These are phyloP conservation scores for Philaethria dido DNA, from an alignment of 2,888 invertebrate species.

Conservation along the genomic window DNA sequence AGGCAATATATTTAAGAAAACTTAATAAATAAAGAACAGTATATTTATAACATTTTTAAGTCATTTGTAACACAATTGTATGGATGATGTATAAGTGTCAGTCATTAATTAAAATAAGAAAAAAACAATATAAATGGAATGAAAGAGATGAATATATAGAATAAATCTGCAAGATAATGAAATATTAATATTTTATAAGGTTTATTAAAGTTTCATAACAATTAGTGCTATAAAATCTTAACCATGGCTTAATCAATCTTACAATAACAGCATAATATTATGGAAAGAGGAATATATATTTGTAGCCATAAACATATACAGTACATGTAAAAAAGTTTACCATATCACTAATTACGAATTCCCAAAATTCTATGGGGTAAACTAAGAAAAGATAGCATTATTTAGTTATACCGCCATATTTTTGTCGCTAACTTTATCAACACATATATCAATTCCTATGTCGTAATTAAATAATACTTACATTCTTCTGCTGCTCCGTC, in stretches of 20 bases:
- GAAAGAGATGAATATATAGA: too few species aligned
- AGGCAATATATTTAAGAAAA: too few species aligned
- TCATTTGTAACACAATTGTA: too few species aligned
- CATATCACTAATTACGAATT: neutral
- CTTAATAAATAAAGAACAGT: too few species aligned
- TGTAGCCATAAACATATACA: too few species aligned
- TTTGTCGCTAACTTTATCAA: neutral
- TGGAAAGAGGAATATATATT: neutral
- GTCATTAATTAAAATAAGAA: too few species aligned
- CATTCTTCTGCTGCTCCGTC: conserved; percentile 88
- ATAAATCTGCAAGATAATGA: too few species aligned
- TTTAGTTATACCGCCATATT: conserved; percentile 30
- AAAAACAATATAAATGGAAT: too few species aligned
- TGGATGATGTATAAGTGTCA: too few species aligned
- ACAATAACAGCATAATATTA: neutral
- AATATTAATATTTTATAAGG: too few species aligned
- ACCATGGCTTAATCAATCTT: neutral
- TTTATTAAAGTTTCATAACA: neutral
- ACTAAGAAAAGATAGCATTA: conserved; percentile 16
- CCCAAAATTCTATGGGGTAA: conserved; percentile 5
- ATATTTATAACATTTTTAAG: too few species aligned
- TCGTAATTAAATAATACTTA: conserved; percentile 63
- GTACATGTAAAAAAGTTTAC: neutral
- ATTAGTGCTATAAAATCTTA: neutral
- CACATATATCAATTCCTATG: neutral